Evolutionary conservation across 2,797 vertebrate species (phyloP), one percentile per base, ranked within the genome.

Genomic region (Sebastes cheni): DNA sequence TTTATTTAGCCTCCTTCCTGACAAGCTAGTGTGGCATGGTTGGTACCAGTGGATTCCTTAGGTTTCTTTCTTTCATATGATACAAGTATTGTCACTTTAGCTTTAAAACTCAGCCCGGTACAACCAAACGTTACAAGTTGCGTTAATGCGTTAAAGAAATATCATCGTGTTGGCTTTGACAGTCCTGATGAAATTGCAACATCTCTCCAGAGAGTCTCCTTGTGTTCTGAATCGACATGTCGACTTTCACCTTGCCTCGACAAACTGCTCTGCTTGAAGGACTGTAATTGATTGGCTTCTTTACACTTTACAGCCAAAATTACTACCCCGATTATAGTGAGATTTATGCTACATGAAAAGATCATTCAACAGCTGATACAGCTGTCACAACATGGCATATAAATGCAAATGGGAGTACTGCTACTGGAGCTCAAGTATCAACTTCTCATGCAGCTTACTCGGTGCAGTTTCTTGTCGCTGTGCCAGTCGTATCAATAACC

Each of bases 401-500:
- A 13, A 72, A 81, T 77, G 74, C 75, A 69, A 60, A 80, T 55
- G 39, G 14, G 5, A n/a, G 29, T 11, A 1, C 58, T 52, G 59
- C 54, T 32, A 6, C 34, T 12, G 39, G 20, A 56, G 71, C 79
- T 87, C 62, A 2, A 5, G 79, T 71, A 39, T 81, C 74, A 25
- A 16, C 3, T 6, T 68, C 79, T 80, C 42, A 12, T 8, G 56
- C 70, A 14, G 69, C 72, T 83, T 12, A 25, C 27, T 11, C 27
- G 67, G 77, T 52, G 12, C 65, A 52, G 76, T 6, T 50, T 88
- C 25, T 27, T 5, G 59, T 67, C 32, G 64, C 76, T 11, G 13
- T 3, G 18, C 61, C 52, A 25, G 32, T 50, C 64, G 85, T 74
- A 83, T 90, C 88, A 23, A 6, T 91, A 81, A 86, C 84, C 56